Evolutionary conservation across 2,888 invertebrate species (phyloP).

Genomic region (Adelognathus sp.): DNA sequence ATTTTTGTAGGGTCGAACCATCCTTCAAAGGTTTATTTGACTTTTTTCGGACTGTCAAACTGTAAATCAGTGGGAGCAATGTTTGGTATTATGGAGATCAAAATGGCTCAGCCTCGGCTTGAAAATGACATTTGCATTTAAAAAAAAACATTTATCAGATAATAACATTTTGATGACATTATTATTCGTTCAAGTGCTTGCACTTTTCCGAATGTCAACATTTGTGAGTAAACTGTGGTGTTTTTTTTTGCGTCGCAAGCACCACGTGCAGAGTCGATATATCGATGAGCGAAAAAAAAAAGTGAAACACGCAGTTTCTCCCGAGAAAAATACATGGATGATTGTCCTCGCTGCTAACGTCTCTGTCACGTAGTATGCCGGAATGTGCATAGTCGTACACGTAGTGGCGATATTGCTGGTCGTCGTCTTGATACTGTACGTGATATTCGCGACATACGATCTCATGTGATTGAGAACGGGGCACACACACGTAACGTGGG

Average conservation of each 20-base stretch:
- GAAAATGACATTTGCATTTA: no score
- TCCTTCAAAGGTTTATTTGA: no score
- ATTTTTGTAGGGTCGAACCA: no score
- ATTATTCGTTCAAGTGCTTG: no score
- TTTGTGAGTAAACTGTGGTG: neutral
- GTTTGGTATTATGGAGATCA: no score
- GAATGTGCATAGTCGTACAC: constrained; percentile 67
- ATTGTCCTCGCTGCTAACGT: constrained; percentile 4
- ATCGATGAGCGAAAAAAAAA: neutral
- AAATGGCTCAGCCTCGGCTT: no score
- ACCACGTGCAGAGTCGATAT: neutral
- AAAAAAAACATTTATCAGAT: no score
- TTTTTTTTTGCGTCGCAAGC: neutral
- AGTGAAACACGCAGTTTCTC: neutral
- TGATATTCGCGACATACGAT: constrained; percentile 55
- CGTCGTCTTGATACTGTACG: constrained; percentile 58
- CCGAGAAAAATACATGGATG: constrained; percentile 19
- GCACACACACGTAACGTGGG: neutral
- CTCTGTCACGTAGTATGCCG: constrained; percentile 37
- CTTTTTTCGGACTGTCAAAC: no score
- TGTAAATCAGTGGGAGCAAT: no score
- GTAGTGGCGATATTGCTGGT: constrained; percentile 59
- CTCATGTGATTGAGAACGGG: constrained; percentile 49
- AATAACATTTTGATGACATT: no score
- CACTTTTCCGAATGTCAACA: neutral